phyloP scores from a whole-genome alignment of 2,888 invertebrate species.

The Lampropteryx suffumata region DNA sequence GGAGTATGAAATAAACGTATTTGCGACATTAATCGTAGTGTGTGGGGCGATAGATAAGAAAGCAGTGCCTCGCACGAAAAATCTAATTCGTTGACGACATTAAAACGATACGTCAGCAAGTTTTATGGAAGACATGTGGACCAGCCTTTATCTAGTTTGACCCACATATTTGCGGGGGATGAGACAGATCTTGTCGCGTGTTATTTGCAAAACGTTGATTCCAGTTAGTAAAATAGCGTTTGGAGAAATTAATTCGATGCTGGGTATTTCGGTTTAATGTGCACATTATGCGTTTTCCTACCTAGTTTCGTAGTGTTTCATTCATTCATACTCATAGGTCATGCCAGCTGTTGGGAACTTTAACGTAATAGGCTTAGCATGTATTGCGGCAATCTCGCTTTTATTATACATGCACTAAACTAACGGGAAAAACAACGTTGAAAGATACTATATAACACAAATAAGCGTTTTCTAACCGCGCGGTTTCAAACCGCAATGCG shows the following conservation, averaged over 20 bases:
- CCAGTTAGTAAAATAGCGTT: slow-evolving; percentile 26
- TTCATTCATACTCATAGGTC: slow-evolving; percentile 27
- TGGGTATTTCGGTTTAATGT: slow-evolving; percentile 21
- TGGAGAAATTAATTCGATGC: slow-evolving; percentile 30
- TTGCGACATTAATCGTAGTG: no score
- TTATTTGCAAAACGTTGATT: slow-evolving; percentile 34
- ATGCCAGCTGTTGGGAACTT: slow-evolving; percentile 27
- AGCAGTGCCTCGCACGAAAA: no score
- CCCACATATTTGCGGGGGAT: slow-evolving; percentile 37
- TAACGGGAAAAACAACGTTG: no score
- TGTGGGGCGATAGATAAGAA: no score
- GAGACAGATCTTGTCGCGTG: slow-evolving; percentile 21
- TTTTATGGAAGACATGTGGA: slow-evolving; percentile 4
- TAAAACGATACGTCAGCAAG: neutral
- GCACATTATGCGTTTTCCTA: slow-evolving; percentile 17
- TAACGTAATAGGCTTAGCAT: no score
- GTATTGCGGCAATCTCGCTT: no score
- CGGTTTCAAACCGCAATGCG: no score
- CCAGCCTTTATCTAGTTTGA: slow-evolving; percentile 29
- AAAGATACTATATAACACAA: no score
- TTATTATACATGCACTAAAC: no score
- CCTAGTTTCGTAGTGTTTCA: slow-evolving; percentile 6
- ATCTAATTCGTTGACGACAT: no score
- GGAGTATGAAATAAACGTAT: no score
- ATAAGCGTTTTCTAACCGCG: no score